Percentiles rank a stretch among this genome's conserved stretches.
These are phyloP conservation scores for Phoxinus dragarum DNA, from an alignment of 2,797 vertebrate species.

Conservation along the genomic window DNA sequence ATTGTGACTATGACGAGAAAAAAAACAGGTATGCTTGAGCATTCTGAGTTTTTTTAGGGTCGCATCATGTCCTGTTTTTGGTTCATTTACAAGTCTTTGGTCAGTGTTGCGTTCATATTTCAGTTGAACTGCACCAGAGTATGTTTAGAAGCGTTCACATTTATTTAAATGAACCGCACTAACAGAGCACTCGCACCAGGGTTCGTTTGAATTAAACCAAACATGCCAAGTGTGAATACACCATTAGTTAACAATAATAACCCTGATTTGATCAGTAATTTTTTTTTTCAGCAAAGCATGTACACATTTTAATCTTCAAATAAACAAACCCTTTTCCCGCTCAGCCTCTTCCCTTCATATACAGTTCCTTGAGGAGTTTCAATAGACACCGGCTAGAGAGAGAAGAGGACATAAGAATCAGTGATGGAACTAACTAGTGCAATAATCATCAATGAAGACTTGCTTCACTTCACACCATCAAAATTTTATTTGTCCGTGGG, in stretches of 20 bases:
- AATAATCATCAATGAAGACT: background rate
- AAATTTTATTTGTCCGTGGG: background rate
- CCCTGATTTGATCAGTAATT: background rate
- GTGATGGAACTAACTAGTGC: background rate
- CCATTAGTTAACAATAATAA: background rate
- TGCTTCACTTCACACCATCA: slow-evolving; percentile 19
- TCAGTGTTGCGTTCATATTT: background rate
- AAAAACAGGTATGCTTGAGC: background rate
- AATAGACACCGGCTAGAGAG: slow-evolving; percentile 82
- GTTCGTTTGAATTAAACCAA: background rate
- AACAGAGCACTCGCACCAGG: background rate
- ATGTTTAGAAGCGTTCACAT: background rate
- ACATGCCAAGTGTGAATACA: background rate
- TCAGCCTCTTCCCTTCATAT: slow-evolving; percentile 87
- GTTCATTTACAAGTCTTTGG: too few species aligned
- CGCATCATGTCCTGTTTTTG: background rate
- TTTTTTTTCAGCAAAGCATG: background rate
- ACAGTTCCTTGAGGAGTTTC: slow-evolving; percentile 81
- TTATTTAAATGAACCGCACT: background rate
- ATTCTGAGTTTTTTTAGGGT: background rate
- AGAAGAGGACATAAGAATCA: background rate
- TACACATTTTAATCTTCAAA: background rate
- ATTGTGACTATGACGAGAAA: background rate
- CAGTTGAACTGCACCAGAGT: background rate
- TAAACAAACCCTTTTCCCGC: slow-evolving; percentile 81